phyloP scores from a whole-genome alignment of 2,797 vertebrate genomes.

The Eulemur albifrons region DNA sequence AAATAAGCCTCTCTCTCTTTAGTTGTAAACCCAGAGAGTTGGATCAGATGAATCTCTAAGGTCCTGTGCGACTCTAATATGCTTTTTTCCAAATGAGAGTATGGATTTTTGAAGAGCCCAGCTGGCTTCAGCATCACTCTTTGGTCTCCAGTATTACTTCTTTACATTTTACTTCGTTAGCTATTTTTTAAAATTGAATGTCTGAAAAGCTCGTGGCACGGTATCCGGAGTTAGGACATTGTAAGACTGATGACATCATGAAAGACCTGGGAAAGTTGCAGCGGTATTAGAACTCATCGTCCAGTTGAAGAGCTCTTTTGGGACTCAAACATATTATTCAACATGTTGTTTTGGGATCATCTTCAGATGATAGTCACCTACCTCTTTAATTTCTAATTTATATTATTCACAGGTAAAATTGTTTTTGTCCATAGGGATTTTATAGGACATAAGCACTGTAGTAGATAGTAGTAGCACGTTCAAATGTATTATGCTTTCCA shows the following conservation, averaged over 20 bases:
- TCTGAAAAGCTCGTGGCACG: not conserved
- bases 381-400: conserved; percentile 69
- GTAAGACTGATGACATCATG: not conserved
- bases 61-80: not conserved
- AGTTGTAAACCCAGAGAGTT: not conserved
- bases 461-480: not conserved
- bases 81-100: not conserved
- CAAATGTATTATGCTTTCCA: conserved; percentile 37
- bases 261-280: not conserved
- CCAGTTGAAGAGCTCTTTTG: not conserved
- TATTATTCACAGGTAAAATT: conserved; percentile 42
- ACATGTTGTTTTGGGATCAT: conserved; percentile 19
- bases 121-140: not conserved
- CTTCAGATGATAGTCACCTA: conserved; percentile 60
- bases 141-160: conserved; percentile 60
- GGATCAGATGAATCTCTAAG: not conserved
- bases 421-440: not conserved
- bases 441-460: not conserved
- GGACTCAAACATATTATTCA: not conserved
- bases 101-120: not conserved
- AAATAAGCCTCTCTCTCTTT: conserved; percentile 4
- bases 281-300: not conserved
- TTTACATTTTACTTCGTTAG: conserved; percentile 17
- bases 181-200: not conserved
- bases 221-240: not conserved